Conservation (phyloP, 1,140 invertebrate species). For the Rhagoletis pomonella region DNA sequence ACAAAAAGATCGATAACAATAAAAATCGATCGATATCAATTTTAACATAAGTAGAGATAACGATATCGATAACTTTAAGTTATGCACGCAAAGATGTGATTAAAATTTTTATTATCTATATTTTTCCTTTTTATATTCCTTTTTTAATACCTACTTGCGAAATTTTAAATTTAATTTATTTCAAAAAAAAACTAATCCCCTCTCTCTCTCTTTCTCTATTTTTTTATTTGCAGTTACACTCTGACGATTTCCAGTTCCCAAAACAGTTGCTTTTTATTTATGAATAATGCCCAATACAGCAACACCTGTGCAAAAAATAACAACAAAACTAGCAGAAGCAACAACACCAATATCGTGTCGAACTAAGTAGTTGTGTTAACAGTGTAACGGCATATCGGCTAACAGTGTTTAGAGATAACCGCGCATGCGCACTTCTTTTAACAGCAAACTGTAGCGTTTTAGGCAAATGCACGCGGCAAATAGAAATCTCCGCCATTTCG, state of each 20-base stretch:
- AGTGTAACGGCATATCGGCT: background rate
- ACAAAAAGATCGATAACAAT: too few species aligned
- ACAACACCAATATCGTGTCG: background rate
- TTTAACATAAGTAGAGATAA: too few species aligned
- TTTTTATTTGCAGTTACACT: constrained; percentile 10
- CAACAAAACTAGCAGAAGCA: background rate
- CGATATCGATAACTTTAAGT: too few species aligned
- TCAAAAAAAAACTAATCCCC: background rate
- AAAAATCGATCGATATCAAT: too few species aligned
- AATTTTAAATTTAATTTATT: background rate
- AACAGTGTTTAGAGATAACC: constrained; percentile 7
- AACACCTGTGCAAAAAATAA: background rate
- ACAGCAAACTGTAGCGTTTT: background rate
- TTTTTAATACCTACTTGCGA: background rate
- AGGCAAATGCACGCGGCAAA: constrained; percentile 19
- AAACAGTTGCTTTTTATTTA: background rate
- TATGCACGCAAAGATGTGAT: too few species aligned
- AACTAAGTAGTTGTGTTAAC: background rate
- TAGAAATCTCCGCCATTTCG: background rate
- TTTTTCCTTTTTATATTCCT: too few species aligned
- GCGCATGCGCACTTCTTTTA: background rate
- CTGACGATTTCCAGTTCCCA: background rate
- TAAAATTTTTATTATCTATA: too few species aligned
- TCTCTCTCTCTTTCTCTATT: background rate
- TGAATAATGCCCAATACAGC: background rate